Evolutionary conservation across 2,888 invertebrate genomes (phyloP).

Genomic region (Drosophila nigricruria): DNA sequence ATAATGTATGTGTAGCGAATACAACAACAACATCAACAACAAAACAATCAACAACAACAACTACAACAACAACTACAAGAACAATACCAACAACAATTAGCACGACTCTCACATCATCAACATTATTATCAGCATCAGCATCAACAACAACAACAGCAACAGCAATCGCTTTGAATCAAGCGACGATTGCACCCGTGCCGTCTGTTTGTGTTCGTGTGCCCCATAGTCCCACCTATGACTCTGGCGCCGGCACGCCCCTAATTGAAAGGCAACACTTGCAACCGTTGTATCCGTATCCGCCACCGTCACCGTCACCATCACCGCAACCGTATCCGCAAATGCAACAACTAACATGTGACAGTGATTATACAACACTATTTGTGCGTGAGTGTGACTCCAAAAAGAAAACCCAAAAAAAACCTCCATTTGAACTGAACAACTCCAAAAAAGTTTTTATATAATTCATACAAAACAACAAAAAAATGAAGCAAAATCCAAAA

Average conservation of each 20-base stretch:
- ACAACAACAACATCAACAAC: slow-evolving; percentile 68
- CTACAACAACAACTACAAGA: slow-evolving; percentile 47
- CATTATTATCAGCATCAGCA: slow-evolving; percentile 78
- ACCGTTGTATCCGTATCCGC: slow-evolving; percentile 65
- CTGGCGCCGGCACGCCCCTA: slow-evolving; percentile 80
- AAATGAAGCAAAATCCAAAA: slow-evolving; percentile 26
- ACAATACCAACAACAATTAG: slow-evolving; percentile 62
- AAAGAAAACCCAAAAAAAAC: slow-evolving; percentile 24
- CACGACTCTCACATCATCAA: slow-evolving; percentile 80
- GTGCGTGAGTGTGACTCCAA: slow-evolving; percentile 85
- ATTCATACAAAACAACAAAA: neutral
- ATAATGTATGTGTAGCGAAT: slow-evolving; percentile 58
- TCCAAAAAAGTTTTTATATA: slow-evolving; percentile 27
- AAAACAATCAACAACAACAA: slow-evolving; percentile 63
- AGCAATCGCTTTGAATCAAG: slow-evolving; percentile 69
- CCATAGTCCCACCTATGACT: slow-evolving; percentile 85
- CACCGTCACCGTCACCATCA: slow-evolving; percentile 32
- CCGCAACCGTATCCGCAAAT: slow-evolving; percentile 84
- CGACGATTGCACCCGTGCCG: slow-evolving; percentile 84
- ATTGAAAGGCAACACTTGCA: slow-evolving; percentile 63
- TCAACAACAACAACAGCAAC: slow-evolving; percentile 70
- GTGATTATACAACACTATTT: slow-evolving; percentile 85
- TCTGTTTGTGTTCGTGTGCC: slow-evolving; percentile 86
- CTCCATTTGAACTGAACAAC: slow-evolving; percentile 27
- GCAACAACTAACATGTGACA: slow-evolving; percentile 84